phyloP scores from a whole-genome alignment of 2,797 vertebrate genomes.

The Erethizon dorsatum region DNA sequence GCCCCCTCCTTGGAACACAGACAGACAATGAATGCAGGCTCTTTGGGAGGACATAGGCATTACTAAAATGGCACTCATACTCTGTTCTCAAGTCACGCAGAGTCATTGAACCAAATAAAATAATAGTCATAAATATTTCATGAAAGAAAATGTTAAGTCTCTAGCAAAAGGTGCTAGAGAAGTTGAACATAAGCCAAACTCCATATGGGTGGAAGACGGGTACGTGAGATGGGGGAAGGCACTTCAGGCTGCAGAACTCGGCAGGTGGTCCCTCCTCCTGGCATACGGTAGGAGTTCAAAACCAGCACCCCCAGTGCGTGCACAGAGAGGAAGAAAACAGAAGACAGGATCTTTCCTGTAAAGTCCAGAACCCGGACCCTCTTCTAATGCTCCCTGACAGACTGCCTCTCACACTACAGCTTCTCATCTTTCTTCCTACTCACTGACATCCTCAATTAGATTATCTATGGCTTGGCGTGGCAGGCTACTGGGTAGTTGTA shows the following conservation, averaged over 20 bases:
- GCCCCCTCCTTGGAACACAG: not conserved
- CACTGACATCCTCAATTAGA: not conserved
- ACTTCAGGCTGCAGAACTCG: not conserved
- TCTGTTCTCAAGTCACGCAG: constrained; percentile 23
- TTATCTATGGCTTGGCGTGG: not conserved
- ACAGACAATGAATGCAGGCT: not conserved
- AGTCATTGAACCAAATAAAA: constrained; percentile 53
- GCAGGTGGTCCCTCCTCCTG: not conserved
- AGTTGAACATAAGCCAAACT: not conserved
- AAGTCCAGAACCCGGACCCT: not conserved
- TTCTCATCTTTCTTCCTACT: not conserved
- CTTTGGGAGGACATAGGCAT: not conserved
- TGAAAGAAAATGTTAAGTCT: constrained; percentile 21
- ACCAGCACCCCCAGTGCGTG: accelerated
- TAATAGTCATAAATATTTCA: constrained; percentile 59
- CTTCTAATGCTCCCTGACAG: not conserved
- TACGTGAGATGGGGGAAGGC: not conserved
- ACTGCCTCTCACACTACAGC: too few relatives aligned
- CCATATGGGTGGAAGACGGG: not conserved
- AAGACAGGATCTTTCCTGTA: not conserved
- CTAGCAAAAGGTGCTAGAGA: constrained; percentile 41
- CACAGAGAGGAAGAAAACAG: not conserved
- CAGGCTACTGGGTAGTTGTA: too few relatives aligned
- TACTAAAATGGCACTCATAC: not conserved
- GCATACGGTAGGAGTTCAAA: not conserved